A percentile compares a stretch with the other conserved stretches of the same genome.
phyloP scores from a whole-genome alignment of 2,113 vertebrate genomes.

The Cricetomys ansorgei region DNA sequence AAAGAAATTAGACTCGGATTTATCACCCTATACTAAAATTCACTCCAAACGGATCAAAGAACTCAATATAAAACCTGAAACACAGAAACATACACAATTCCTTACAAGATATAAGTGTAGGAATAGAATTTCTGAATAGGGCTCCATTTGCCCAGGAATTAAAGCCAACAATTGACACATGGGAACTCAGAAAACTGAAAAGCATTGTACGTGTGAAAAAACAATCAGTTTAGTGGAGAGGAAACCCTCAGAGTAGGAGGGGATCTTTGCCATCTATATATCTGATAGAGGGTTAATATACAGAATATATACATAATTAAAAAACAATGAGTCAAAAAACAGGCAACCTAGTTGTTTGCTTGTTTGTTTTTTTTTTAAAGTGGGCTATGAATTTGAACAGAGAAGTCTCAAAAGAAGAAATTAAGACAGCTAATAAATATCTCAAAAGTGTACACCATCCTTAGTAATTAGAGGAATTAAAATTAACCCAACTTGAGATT shows the following conservation, averaged over 20 bases:
- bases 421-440: not conserved
- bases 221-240: not conserved
- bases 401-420: not conserved
- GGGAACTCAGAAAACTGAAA: not conserved
- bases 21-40: not conserved
- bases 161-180: not conserved
- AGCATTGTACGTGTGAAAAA: not conserved
- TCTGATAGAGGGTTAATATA: not conserved
- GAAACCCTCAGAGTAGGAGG: not conserved
- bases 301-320: not conserved
- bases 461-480: not conserved
- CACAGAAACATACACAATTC: not conserved
- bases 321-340: not conserved
- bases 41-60: not conserved
- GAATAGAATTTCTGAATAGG: not conserved
- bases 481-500: not conserved
- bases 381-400: not conserved
- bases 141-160: not conserved
- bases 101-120: not conserved
- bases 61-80: not conserved
- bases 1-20: not conserved
- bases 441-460: not conserved
- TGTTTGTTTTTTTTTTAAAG: not conserved
- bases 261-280: not conserved
- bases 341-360: rapidly evolving